These are phyloP conservation scores for Microvelia longipes DNA, from an alignment of 1,140 invertebrate species.

Conservation along the genomic window DNA sequence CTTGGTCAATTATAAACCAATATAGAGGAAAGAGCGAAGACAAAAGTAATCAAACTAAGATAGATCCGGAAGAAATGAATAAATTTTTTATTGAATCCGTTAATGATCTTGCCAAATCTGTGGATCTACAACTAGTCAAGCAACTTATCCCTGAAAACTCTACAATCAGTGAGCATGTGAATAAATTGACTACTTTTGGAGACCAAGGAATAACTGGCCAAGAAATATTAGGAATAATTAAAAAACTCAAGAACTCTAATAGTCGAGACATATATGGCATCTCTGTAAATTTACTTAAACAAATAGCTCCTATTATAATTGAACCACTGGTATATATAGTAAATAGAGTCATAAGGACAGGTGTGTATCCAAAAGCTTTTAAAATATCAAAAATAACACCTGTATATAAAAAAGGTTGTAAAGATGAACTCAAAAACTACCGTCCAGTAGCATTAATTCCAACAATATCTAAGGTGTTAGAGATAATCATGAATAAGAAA, in stretches of 20 bases:
- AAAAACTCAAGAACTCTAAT: background rate
- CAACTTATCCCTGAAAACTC: background rate
- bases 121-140: background rate
- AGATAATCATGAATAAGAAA: slow-evolving; percentile 18
- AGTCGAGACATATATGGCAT: background rate
- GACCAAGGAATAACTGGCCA: background rate
- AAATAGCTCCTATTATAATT: background rate
- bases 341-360: background rate
- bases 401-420: slow-evolving; percentile 16
- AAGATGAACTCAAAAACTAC: slow-evolving; percentile 15
- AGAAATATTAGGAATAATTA: background rate
- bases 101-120: background rate
- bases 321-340: background rate
- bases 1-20: background rate
- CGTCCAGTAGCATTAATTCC: slow-evolving; percentile 21
- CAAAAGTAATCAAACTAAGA: background rate
- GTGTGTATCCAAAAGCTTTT: background rate
- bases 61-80: background rate
- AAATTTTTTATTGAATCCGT: background rate
- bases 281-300: background rate
- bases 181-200: background rate
- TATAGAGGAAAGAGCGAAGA: background rate
- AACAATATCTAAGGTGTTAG: slow-evolving; percentile 22
- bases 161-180: background rate
- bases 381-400: background rate